Base-by-base conservation (phyloP, 2,113 vertebrate genomes). In the Nanorana parkeri region DNA sequence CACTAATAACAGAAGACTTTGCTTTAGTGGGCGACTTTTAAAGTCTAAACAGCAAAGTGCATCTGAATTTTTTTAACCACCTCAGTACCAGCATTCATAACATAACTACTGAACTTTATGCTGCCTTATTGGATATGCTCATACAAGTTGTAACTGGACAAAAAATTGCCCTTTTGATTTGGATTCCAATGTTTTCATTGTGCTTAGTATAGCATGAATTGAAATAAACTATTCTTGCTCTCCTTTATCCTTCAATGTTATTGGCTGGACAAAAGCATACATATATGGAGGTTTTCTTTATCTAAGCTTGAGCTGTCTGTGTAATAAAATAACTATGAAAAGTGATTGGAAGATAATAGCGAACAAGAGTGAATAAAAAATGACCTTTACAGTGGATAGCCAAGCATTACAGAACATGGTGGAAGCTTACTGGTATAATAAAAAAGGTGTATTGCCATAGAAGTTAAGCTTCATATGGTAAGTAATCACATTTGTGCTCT, bases 301-400 rank as follows among this genome's bases (percentile, higher is more conserved):
- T 47, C 68, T 52, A 52, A 52, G 47, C 23, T 26, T 17, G 21
- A 11, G 23, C n/a, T 23, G 19, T 41, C 0, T 1, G 17, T 51
- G 20, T 55, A 55, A 74, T 16, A 32, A 58, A 52, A 52, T 55
- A 5, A 58, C 32, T 32, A 74, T 26, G 26, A 74, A 74, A n/a
- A 74, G 51, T 2, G 19, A 58, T 58, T 8, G n/a, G 20, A 58
- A 74, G 24, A 74, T 74, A 74, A 58, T 32, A 4, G 1, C n/a
- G 24, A n/a, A 24, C 36, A 24, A 51, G 58, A 47, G 11, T 23
- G 56, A 41, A 77, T 26, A 77, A 65, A 64, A 77, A 77, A 32
- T 77, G 32, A 77, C 74, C 58, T 77, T 63, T 75, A 75, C 32
- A 51, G 21, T 51, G 74, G 15, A 77, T 26, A 24, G 41, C 23